A percentile compares a stretch with the other conserved stretches of the same genome.
These are phyloP conservation scores for Taenaris catops DNA, from an alignment of 2,888 invertebrate genomes.

Conservation along the genomic window DNA sequence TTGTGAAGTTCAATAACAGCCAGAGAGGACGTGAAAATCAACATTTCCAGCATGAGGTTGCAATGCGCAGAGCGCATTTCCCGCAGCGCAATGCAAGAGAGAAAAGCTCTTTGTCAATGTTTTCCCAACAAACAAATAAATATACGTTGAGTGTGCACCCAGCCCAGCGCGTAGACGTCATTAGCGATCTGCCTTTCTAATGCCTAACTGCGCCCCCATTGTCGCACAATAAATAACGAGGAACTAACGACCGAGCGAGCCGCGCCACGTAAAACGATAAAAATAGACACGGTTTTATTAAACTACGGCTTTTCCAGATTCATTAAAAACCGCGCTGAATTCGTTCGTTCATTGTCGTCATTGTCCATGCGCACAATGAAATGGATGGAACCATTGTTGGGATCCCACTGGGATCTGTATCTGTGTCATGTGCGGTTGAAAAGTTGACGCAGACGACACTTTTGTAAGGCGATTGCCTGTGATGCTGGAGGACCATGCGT, in stretches of 20 bases:
- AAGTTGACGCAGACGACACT: no score
- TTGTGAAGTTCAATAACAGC: no score
- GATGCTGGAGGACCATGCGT: no score
- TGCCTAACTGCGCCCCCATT: conserved; percentile 73
- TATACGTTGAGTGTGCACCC: conserved; percentile 11
- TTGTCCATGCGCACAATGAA: conserved; percentile 8
- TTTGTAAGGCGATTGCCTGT: no score
- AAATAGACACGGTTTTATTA: conserved; percentile 31
- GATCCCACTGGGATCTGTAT: neutral
- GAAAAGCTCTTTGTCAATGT: no score
- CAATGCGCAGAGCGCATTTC: no score
- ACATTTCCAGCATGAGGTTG: no score
- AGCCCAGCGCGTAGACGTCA: conserved; percentile 50
- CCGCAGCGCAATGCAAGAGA: no score
- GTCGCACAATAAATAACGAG: conserved; percentile 70
- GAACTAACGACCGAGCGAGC: conserved; percentile 63
- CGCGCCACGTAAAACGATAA: conserved; percentile 35
- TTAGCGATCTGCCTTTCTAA: conserved; percentile 75
- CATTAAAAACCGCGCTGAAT: conserved; percentile 11
- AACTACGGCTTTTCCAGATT: conserved; percentile 29
- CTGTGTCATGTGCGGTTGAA: conserved; percentile 1
- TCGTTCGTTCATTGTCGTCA: no score
- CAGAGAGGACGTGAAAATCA: no score
- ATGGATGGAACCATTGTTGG: neutral
- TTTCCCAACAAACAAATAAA: no score